Percentiles rank a stretch among this genome's conserved stretches.
Conservation (phyloP, 2,888 invertebrate genomes). For the Oscheius sp. region DNA sequence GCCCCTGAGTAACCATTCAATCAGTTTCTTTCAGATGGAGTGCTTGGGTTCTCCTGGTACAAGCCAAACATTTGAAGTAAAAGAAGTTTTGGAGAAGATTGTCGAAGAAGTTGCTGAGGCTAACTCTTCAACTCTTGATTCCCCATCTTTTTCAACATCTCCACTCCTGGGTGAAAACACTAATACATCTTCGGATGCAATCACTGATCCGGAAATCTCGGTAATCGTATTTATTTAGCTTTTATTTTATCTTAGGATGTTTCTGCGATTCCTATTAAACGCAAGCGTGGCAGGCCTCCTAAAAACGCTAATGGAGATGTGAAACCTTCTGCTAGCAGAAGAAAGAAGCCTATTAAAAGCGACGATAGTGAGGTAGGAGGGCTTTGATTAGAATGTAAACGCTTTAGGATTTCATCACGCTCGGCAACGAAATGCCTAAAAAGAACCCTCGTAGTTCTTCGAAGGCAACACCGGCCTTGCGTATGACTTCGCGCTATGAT, state of each 20-base stretch:
- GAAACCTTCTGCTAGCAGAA: background rate
- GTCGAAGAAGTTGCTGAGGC: background rate
- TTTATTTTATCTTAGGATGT: background rate
- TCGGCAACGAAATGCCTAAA: background rate
- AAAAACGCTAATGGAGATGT: background rate
- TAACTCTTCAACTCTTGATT: background rate
- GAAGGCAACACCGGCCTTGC: background rate
- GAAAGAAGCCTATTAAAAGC: background rate
- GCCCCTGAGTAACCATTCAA: no score
- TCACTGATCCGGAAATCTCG: background rate
- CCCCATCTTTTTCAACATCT: background rate
- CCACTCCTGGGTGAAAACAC: background rate
- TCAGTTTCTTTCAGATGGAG: background rate
- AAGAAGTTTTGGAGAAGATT: background rate
- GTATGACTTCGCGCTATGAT: background rate
- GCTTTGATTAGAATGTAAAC: background rate
- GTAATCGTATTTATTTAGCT: background rate
- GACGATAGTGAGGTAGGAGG: background rate
- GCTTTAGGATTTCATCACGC: background rate
- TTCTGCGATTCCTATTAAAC: background rate
- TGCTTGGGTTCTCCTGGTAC: background rate
- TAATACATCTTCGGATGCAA: background rate
- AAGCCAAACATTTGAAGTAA: background rate
- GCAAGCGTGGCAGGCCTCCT: conserved; percentile 1
- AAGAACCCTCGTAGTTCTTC: background rate